phyloP scores from a whole-genome alignment of 2,888 invertebrate species.

The Caenorhabditis panamensis region DNA sequence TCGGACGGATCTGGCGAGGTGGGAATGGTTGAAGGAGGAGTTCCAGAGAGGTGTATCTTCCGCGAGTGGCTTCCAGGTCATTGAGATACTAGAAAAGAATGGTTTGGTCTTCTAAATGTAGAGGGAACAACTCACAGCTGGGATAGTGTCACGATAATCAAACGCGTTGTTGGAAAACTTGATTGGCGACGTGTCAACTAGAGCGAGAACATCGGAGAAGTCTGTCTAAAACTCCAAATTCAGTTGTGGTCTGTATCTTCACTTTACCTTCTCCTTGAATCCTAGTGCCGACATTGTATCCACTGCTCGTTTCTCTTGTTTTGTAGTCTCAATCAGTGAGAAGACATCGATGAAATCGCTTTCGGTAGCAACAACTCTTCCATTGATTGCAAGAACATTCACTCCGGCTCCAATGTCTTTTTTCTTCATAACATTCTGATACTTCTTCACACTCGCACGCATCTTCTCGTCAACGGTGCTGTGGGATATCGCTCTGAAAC shows the following conservation, averaged over 20 bases:
- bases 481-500: conserved; percentile 25
- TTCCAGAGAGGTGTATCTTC: conserved; percentile 11
- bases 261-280: conserved; percentile 2
- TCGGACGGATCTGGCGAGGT: conserved; percentile 91
- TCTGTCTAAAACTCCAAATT: background rate
- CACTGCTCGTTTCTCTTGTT: conserved; percentile 88
- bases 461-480: conserved; percentile 84
- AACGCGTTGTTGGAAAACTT: conserved; percentile 1
- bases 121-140: conserved; percentile 20
- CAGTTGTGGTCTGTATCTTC: too few species aligned
- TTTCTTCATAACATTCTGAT: conserved; percentile 84
- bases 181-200: conserved; percentile 21
- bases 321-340: conserved; percentile 89
- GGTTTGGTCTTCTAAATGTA: background rate
- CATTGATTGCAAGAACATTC: conserved; percentile 85
- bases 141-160: conserved; percentile 43
- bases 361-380: conserved; percentile 88
- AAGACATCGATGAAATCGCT: conserved; percentile 92
- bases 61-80: conserved; percentile 16
- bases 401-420: conserved; percentile 69
- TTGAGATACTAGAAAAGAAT: conserved; percentile 39
- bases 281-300: conserved; percentile 10
- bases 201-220: conserved; percentile 6
- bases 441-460: conserved; percentile 89
- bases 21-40: conserved; percentile 25